Conservation (phyloP, 2,113 vertebrate genomes). For the Archocentrus centrarchus region DNA sequence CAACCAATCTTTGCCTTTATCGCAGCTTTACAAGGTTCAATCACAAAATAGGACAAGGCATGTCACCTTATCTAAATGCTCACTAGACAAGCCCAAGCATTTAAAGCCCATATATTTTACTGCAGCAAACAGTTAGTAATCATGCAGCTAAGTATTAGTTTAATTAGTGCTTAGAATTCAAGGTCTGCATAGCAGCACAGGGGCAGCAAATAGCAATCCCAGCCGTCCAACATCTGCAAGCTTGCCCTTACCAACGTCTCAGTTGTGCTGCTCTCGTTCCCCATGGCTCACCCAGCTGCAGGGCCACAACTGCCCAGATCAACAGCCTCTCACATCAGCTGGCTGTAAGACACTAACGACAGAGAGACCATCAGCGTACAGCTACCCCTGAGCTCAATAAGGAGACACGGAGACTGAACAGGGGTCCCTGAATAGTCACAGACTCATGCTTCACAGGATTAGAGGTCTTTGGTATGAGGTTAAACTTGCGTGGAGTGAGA, state of each 20-base stretch:
- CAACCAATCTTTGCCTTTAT: not conserved
- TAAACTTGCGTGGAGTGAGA: conserved; percentile 29
- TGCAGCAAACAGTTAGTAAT: conserved; percentile 27
- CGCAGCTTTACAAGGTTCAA: not conserved
- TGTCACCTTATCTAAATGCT: conserved; percentile 4
- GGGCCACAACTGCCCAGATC: conserved; percentile 55
- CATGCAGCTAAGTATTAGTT: conserved; percentile 30
- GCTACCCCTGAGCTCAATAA: conserved; percentile 9
- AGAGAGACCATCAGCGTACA: conserved; percentile 38
- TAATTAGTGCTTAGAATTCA: conserved; percentile 34
- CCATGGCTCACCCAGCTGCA: conserved; percentile 75
- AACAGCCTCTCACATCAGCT: conserved; percentile 62
- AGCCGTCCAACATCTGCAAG: conserved; percentile 12
- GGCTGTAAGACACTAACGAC: conserved; percentile 68
- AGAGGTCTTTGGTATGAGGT: conserved; percentile 57
- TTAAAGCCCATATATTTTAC: not conserved
- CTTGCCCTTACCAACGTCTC: conserved; percentile 77
- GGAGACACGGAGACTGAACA: not conserved
- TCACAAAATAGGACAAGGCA: not conserved
- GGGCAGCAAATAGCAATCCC: conserved; percentile 24
- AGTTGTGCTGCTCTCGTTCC: conserved; percentile 81
- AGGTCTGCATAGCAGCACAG: not conserved
- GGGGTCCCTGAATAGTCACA: conserved; percentile 22
- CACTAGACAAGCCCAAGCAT: conserved; percentile 30
- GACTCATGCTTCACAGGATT: conserved; percentile 55